A percentile compares a stretch with the other conserved stretches of the same genome.
Evolutionary conservation across 2,888 invertebrate genomes (phyloP).

Genomic region (Lordiphosa andalusiaca): DNA sequence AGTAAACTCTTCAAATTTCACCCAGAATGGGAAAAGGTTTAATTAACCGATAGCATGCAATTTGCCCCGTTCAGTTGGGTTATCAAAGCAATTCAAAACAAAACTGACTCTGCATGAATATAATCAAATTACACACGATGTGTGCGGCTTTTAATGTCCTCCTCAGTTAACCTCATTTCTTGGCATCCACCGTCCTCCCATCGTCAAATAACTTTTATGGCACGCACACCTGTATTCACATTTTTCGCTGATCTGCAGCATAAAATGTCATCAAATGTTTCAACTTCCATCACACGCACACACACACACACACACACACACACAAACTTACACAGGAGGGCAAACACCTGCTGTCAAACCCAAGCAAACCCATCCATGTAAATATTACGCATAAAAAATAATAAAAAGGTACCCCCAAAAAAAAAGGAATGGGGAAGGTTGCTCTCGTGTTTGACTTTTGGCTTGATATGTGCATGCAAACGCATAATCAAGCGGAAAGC

Average conservation of each 20-base stretch:
- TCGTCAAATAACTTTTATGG: slow-evolving; percentile 32
- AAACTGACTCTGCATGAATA: slow-evolving; percentile 34
- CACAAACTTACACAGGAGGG: slow-evolving; percentile 15
- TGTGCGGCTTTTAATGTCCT: slow-evolving; percentile 31
- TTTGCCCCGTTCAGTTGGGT: slow-evolving; percentile 14
- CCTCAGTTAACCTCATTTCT: neutral
- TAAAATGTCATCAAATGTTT: slow-evolving; percentile 68
- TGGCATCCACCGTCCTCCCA: neutral
- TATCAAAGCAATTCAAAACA: slow-evolving; percentile 35
- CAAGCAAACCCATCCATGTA: slow-evolving; percentile 61
- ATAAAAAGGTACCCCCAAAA: slow-evolving; percentile 53
- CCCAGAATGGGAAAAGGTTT: neutral
- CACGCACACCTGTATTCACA: slow-evolving; percentile 44
- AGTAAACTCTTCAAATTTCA: too few species aligned
- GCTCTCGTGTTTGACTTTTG: slow-evolving; percentile 70
- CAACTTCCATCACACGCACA: slow-evolving; percentile 39
- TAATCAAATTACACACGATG: slow-evolving; percentile 25
- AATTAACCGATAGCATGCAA: slow-evolving; percentile 5
- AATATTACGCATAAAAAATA: slow-evolving; percentile 64
- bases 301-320: slow-evolving; percentile 13
- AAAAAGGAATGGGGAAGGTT: slow-evolving; percentile 48
- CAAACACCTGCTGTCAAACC: slow-evolving; percentile 68
- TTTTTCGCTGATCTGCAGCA: slow-evolving; percentile 60
- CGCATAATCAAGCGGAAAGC: slow-evolving; percentile 68
- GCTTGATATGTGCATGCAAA: slow-evolving; percentile 71